Percentiles rank a stretch among this genome's conserved stretches.
phyloP scores from a whole-genome alignment of 1,140 invertebrate species.

The Drosophila neocordata region DNA sequence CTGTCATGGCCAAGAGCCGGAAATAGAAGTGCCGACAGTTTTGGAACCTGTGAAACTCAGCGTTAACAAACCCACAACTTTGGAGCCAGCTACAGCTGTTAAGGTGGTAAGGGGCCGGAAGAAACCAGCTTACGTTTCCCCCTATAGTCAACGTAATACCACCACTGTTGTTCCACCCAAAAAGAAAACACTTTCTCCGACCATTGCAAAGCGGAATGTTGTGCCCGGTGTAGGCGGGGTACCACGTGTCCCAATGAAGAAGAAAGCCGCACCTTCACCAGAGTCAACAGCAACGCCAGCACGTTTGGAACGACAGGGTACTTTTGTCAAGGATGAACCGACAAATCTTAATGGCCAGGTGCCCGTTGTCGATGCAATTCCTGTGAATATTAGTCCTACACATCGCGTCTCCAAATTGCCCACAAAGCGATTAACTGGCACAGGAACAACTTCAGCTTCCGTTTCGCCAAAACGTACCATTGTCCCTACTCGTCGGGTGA shows the following conservation, averaged over 20 bases:
- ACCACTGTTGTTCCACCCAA: conserved; percentile 45
- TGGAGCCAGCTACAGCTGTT: conserved; percentile 68
- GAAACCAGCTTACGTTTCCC: conserved; percentile 88
- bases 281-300: conserved; percentile 39
- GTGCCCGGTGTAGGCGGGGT: conserved; percentile 10
- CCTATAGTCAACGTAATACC: conserved; percentile 83
- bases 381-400: conserved; percentile 82
- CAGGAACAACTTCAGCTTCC: conserved; percentile 39
- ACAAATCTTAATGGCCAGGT: conserved; percentile 82
- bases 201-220: conserved; percentile 61
- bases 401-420: conserved; percentile 81
- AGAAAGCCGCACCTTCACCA: conserved; percentile 38
- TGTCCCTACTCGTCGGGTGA: conserved; percentile 46
- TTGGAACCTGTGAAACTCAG: neutral
- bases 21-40: neutral
- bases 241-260: conserved; percentile 38
- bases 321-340: conserved; percentile 93
- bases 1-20: conserved; percentile 55
- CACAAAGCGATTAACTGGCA: conserved; percentile 64
- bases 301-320: conserved; percentile 90
- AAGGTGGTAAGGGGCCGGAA: conserved; percentile 91
- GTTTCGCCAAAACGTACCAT: conserved; percentile 43
- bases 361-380: conserved; percentile 82
- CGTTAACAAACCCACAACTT: conserved; percentile 11
- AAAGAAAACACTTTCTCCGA: conserved; percentile 57